Conservation (phyloP, 2,797 vertebrate species). For the Mus spretus region DNA sequence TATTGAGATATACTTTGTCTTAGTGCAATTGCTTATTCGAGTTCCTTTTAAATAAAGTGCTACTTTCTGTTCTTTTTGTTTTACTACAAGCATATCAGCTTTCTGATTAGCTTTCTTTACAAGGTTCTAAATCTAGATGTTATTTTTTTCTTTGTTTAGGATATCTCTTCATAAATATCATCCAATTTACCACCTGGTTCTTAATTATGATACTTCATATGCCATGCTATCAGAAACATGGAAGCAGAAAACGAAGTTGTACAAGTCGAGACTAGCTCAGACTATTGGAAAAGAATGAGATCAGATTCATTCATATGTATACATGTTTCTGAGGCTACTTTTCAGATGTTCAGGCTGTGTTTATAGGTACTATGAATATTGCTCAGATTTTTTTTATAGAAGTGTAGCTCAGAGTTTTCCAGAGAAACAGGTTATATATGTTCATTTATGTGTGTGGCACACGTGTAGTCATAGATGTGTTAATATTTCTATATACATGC, state of each 20-base stretch:
- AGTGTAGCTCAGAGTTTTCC: background rate
- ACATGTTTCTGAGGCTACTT: background rate
- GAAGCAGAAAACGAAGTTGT: accelerated
- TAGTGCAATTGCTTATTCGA: background rate
- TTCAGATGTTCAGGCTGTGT: background rate
- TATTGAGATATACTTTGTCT: background rate
- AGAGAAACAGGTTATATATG: background rate
- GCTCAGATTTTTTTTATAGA: background rate
- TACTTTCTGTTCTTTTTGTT: background rate
- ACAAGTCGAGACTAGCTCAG: background rate
- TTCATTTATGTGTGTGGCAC: background rate
- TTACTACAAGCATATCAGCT: background rate
- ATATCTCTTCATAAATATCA: background rate
- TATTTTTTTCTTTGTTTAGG: background rate
- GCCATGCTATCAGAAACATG: background rate
- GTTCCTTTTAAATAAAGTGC: slow-evolving; percentile 2
- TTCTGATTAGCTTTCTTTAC: background rate
- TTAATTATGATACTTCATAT: slow-evolving; percentile 22
- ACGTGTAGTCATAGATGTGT: background rate
- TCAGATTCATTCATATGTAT: background rate
- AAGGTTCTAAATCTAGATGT: background rate
- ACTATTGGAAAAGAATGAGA: background rate
- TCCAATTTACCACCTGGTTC: background rate
- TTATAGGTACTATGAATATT: background rate
- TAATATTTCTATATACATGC: background rate